A percentile compares a stretch with the other conserved stretches of the same genome.
Conservation (phyloP, 2,797 vertebrate species). For the Periophthalmus magnuspinnatus region DNA sequence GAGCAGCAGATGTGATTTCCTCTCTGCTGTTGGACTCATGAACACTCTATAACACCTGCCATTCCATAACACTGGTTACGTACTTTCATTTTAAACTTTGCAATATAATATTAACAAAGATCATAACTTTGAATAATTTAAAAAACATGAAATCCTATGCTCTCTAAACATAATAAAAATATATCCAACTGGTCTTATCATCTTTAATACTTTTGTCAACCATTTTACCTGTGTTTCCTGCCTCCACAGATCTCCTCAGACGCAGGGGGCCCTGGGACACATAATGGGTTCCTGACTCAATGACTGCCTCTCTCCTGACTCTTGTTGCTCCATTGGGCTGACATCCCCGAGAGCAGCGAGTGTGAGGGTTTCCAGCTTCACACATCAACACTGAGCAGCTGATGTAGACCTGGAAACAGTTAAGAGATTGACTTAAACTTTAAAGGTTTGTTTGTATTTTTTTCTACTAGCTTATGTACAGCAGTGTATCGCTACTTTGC, state of each 20-base stretch:
- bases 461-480: neutral
- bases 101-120: too few species aligned
- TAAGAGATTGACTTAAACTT: neutral
- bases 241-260: constrained; percentile 29
- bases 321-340: neutral
- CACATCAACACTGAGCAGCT: constrained; percentile 75
- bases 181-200: too few species aligned
- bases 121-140: too few species aligned
- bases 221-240: neutral
- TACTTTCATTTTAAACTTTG: too few species aligned
- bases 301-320: constrained; percentile 50
- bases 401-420: constrained; percentile 71
- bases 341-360: constrained; percentile 69
- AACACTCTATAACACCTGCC: too few species aligned
- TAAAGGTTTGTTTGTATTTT: neutral
- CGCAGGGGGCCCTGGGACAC: constrained; percentile 78
- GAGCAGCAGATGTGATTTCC: too few species aligned
- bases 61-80: too few species aligned
- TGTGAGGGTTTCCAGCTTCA: constrained; percentile 44
- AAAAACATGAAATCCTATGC: too few species aligned
- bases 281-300: constrained; percentile 60
- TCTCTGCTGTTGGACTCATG: too few species aligned
- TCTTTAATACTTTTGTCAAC: neutral
- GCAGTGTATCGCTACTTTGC: neutral
- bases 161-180: too few species aligned